Conservation (phyloP, 2,888 invertebrate species). For the Caenorhabditis sp. region DNA sequence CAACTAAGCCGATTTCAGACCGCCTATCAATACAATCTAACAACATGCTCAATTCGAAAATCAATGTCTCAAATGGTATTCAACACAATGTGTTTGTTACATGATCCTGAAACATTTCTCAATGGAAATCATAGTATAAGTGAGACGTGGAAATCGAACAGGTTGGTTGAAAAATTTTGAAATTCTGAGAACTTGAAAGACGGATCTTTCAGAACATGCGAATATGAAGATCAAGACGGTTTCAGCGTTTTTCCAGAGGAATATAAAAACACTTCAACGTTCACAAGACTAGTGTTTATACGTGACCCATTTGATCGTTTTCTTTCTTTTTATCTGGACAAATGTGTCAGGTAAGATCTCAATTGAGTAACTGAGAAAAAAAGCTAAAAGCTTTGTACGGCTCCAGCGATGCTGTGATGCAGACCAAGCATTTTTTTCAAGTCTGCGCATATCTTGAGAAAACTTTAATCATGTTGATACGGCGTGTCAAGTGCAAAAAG, state of each 20-base stretch:
- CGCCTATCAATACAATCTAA: slow-evolving; percentile 8
- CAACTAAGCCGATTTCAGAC: slow-evolving; percentile 10
- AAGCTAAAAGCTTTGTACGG: too few relatives aligned
- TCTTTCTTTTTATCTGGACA: slow-evolving; percentile 14
- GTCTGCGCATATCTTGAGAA: too few relatives aligned
- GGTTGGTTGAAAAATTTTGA: slow-evolving; percentile 3
- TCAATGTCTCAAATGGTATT: slow-evolving; percentile 22
- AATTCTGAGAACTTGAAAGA: too few relatives aligned
- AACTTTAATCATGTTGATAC: too few relatives aligned
- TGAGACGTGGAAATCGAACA: slow-evolving; percentile 8
- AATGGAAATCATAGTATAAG: slow-evolving; percentile 3
- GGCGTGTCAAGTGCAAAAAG: too few relatives aligned
- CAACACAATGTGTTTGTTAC: slow-evolving; percentile 19
- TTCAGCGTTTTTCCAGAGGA: background rate
- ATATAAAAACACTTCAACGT: background rate
- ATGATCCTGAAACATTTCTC: slow-evolving; percentile 7
- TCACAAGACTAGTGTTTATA: slow-evolving; percentile 12
- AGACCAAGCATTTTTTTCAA: too few relatives aligned
- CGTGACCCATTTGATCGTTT: slow-evolving; percentile 23
- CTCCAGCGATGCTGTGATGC: too few relatives aligned
- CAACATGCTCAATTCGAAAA: slow-evolving; percentile 15
- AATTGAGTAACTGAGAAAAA: too few relatives aligned
- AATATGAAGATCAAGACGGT: background rate
- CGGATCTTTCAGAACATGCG: slow-evolving; percentile 5
- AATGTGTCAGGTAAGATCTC: slow-evolving; percentile 11